Percentiles rank a stretch among this genome's conserved stretches.
phyloP scores from a whole-genome alignment of 2,888 invertebrate species.

The Parnassius mnemosyne region DNA sequence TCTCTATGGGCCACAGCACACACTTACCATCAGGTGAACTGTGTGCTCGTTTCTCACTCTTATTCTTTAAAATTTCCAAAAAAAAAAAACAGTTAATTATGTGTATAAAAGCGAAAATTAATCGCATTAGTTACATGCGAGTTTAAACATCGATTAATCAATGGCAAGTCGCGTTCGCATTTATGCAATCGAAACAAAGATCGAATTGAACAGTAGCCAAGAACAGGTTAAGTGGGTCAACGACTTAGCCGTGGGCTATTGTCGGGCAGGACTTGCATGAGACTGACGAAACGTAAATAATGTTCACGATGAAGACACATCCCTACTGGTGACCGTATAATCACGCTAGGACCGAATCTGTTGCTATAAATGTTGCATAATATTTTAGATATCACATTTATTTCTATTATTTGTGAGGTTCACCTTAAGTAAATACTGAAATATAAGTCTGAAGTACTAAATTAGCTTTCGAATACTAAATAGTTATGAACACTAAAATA shows the following conservation, averaged over 20 bases:
- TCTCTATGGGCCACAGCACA: too few relatives aligned
- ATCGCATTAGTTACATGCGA: conserved; percentile 13
- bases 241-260: conserved; percentile 21
- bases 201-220: conserved; percentile 25
- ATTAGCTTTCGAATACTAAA: too few relatives aligned
- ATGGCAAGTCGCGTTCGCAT: conserved; percentile 13
- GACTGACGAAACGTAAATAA: conserved; percentile 22
- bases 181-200: conserved; percentile 26
- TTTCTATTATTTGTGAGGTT: too few relatives aligned
- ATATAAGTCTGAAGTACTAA: too few relatives aligned
- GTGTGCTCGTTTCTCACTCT: too few relatives aligned
- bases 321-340: conserved; percentile 2
- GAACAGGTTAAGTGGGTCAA: conserved; percentile 26
- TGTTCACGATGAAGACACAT: conserved; percentile 6
- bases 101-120: neutral
- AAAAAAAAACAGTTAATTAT: neutral
- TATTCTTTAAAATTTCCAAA: neutral
- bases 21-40: too few relatives aligned
- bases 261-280: conserved; percentile 13
- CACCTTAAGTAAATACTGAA: too few relatives aligned
- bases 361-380: too few relatives aligned
- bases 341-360: neutral
- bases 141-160: conserved; percentile 25
- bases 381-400: too few relatives aligned
- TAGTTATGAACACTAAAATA: too few relatives aligned